Base-by-base conservation (phyloP, 37 sponge, comb jelly and placozoan species). In the Ephydatia muelleri region DNA sequence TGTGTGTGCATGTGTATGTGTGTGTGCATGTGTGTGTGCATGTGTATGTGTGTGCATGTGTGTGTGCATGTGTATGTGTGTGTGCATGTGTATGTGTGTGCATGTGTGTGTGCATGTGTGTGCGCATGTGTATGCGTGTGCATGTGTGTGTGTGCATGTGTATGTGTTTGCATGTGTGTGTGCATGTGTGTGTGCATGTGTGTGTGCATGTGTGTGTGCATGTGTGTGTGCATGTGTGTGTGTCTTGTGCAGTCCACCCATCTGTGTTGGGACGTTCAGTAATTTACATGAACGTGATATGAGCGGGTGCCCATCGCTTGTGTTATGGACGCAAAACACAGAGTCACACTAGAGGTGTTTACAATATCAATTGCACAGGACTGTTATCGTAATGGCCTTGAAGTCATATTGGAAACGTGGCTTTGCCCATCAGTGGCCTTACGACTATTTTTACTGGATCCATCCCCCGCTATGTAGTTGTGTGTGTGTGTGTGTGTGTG, bases 161-260 rank as follows among this genome's bases (percentile, higher is more conserved):
- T 4, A 43, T 11, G 47, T 43, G 4, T 43, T 8, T 4, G 47
- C 6, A 57, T 57, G 57, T 57, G 57, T 57, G 57, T 57, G 43
- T 43, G 6, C 43, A 43, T 43, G 43, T 43, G 6, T 6, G 43
- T 43, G 43, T 43, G 43, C 43, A 43, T 57, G 57, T 79, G 19
- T 11, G 16, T 79, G 80, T 12, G 43, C 57, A 23, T 77, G 2
- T 79, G 82, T 81, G 82, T 81, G 82, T 81, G 82, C 19, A 40
- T 68, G 82, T 81, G 71, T 68, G 82, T 81, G 71, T 81, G 72
- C 12, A 47, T 81, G 82, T 81, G 82, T 81, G 82, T 81, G 82
- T 81, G 82, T 81, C 64, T 67, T 11, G 4, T 43, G 47, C 47
- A 11, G 47, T 8, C 47, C 47, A 43, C 8, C 6, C 8, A n/a